Evolutionary conservation across 2,113 vertebrate species (phyloP).

Genomic region (Chloropsis cyanopogon): DNA sequence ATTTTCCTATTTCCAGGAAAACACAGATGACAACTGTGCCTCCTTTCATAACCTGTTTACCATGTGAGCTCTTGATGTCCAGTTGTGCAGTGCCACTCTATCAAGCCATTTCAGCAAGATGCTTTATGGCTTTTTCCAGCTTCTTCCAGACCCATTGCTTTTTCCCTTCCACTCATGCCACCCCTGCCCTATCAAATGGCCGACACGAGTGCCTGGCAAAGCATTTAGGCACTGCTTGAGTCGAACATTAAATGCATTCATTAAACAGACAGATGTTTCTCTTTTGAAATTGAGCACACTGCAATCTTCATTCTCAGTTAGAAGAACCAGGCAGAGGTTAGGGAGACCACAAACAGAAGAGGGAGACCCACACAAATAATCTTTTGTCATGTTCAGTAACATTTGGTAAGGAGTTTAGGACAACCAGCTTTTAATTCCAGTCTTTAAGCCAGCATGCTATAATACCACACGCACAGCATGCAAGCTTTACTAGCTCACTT

Average conservation of each 20-base stretch:
- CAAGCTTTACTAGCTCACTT: neutral
- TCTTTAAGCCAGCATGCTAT: neutral
- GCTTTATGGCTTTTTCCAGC: neutral
- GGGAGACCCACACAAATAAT: neutral
- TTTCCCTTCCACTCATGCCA: neutral
- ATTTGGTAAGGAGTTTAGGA: neutral
- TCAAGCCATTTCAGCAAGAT: neutral
- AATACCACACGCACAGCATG: neutral
- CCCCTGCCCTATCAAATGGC: neutral
- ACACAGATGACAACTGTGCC: neutral
- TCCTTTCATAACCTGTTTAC: neutral
- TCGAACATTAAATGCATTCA: neutral
- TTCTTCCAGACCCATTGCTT: neutral
- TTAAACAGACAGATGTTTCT: neutral
- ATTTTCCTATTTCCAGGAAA: neutral
- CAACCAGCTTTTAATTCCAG: neutral
- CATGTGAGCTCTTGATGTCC: neutral
- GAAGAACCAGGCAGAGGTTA: neutral
- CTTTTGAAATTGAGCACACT: neutral
- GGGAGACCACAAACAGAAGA: neutral
- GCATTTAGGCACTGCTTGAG: neutral
- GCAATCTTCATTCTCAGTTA: neutral
- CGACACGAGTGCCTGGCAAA: accelerated
- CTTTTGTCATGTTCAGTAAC: neutral
- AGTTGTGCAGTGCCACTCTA: neutral